These are phyloP conservation scores for Pitta sordida DNA, from an alignment of 2,113 vertebrate genomes.

Conservation along the genomic window DNA sequence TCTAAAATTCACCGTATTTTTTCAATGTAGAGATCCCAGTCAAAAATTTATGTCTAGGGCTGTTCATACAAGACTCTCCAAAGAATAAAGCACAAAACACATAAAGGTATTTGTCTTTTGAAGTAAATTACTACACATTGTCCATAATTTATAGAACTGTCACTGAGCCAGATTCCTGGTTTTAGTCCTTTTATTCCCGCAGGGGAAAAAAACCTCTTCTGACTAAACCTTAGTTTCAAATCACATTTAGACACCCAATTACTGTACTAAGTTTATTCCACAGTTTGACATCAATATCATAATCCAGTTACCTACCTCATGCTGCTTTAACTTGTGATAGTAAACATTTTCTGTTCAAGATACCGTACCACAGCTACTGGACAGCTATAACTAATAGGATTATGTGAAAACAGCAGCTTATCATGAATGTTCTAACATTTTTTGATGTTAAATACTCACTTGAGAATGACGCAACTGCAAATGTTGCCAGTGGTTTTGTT, in stretches of 20 bases:
- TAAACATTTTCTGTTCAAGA: constrained; percentile 50
- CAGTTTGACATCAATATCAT: constrained; percentile 66
- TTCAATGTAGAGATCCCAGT: not conserved
- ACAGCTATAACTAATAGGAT: constrained; percentile 69
- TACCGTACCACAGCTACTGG: constrained; percentile 22
- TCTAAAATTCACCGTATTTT: not conserved
- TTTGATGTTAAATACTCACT: constrained; percentile 55
- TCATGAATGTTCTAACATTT: constrained; percentile 43
- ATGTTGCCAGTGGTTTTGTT: constrained; percentile 70
- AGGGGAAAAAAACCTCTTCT: not conserved
- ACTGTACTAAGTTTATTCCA: constrained; percentile 49
- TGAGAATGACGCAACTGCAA: constrained; percentile 61
- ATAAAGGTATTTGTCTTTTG: not conserved
- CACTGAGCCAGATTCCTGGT: not conserved
- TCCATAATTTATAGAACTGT: not conserved
- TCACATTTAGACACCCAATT: constrained; percentile 60
- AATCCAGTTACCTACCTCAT: constrained; percentile 64
- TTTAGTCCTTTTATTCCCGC: constrained; percentile 1
- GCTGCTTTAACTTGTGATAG: constrained; percentile 68
- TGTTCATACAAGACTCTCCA: not conserved
- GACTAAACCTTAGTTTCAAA: constrained; percentile 27
- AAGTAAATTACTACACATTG: not conserved
- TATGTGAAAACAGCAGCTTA: constrained; percentile 64
- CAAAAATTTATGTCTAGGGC: not conserved
- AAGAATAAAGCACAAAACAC: not conserved